Evolutionary conservation across 2,113 vertebrate species (phyloP), one percentile per base, ranked within the genome.

Genomic region (Pseudonaja textilis): DNA sequence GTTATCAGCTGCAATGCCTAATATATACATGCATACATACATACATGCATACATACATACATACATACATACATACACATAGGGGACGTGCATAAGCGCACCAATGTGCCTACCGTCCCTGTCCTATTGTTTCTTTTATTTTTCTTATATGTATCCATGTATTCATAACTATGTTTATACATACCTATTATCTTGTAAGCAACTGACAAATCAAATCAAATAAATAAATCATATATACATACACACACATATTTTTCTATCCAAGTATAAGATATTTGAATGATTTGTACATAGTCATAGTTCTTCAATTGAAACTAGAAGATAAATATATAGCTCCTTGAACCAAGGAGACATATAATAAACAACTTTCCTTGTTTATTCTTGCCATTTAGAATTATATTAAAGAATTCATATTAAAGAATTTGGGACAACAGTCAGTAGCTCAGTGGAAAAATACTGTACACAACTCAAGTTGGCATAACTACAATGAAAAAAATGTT

Each of bases 401-500:
- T n/a, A n/a, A n/a, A 92, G 93, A 93, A 89, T 61, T 94, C 95
- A 95, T 89, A 96, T 94, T 95, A 96, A 96, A 95, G 94, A 95
- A 96, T 95, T 92, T 52, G 45, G 23, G n/a, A 64, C 42, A 87
- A 61, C 34, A 52, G 14, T 88, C 86, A 69, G 16, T 29, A 45
- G 54, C 5, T 0, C 45, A 18, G 39, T 45, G 20, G 39, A 47
- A 85, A 91, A 55, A 47, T 57, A 45, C 47, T 86, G 22, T 42
- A 22, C 25, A 47, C 7, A 86, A 86, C 16, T 45, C 90, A 42
- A 57, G 2, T 26, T 45, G 45, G 39, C 25, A 86, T 42, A 20
- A 42, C 45, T 87, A 34, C 26, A 55, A 54, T 2, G 5, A 45
- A 45, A 57, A 26, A 56, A 4, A 12, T 81, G 34, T 22, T 81